Conservation (phyloP, 2,888 invertebrate species). For the Eupelmus urozonus region DNA sequence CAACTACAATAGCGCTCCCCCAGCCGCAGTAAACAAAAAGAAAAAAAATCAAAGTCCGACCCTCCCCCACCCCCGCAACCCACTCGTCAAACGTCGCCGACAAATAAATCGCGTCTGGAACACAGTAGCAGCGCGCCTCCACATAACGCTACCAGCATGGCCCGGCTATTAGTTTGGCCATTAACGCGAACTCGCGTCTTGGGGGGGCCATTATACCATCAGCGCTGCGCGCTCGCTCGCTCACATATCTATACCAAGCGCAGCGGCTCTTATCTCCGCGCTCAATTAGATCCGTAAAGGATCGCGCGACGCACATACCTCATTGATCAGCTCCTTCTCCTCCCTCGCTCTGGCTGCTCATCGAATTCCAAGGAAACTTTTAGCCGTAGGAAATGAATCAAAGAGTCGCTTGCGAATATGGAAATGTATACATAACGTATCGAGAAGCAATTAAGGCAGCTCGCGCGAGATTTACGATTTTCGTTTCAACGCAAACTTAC, state of each 20-base stretch:
- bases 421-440: neutral
- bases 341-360: neutral
- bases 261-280: conserved; percentile 73
- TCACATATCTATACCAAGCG: conserved; percentile 51
- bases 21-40: neutral
- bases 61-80: neutral
- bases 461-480: conserved; percentile 11
- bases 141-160: conserved; percentile 66
- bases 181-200: conserved; percentile 65
- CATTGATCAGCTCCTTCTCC: conserved; percentile 66
- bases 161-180: conserved; percentile 71
- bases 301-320: conserved; percentile 65
- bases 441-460: conserved; percentile 16
- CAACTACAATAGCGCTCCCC: too few relatives aligned
- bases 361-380: conserved; percentile 11
- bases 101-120: neutral
- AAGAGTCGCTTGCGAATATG: neutral
- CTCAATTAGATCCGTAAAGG: conserved; percentile 76
- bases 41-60: neutral
- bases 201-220: conserved; percentile 70
- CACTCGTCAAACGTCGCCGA: neutral
- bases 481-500: neutral
- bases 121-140: neutral
- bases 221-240: conserved; percentile 54
- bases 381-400: neutral